phyloP scores from a whole-genome alignment of 2,797 vertebrate species.

The Parambassis ranga region DNA sequence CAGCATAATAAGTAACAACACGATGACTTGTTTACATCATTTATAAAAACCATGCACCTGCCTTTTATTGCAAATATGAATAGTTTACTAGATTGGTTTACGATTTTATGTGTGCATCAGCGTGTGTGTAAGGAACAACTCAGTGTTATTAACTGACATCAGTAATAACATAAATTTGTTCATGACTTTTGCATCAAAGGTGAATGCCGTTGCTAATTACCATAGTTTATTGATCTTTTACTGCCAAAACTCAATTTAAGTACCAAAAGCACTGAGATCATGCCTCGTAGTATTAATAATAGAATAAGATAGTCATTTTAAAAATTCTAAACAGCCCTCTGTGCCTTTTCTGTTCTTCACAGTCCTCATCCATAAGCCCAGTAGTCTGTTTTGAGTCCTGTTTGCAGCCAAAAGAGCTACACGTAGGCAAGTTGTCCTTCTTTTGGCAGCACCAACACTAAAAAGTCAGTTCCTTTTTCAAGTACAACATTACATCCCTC shows the following conservation, averaged over 20 bases:
- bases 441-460: not conserved
- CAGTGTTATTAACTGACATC: not conserved
- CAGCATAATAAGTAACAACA: not conserved
- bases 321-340: not conserved
- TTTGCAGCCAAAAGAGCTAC: not conserved
- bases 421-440: not conserved
- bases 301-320: not conserved
- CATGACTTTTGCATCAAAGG: not conserved
- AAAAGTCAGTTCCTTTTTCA: not conserved
- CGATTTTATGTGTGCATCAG: not conserved
- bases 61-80: conserved; percentile 7
- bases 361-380: not conserved
- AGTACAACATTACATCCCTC: too few species aligned
- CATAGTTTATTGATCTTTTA: not conserved
- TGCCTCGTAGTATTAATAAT: not conserved
- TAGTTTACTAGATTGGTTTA: conserved; percentile 1
- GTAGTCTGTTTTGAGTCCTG: not conserved
- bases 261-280: not conserved
- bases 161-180: not conserved
- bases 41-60: not conserved
- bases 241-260: not conserved
- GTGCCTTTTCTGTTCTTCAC: not conserved
- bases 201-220: not conserved
- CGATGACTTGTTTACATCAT: not conserved
- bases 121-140: not conserved